A percentile compares a stretch with the other conserved stretches of the same genome.
Conservation (phyloP, 1,140 invertebrate species). For the Drosophila teissieri region DNA sequence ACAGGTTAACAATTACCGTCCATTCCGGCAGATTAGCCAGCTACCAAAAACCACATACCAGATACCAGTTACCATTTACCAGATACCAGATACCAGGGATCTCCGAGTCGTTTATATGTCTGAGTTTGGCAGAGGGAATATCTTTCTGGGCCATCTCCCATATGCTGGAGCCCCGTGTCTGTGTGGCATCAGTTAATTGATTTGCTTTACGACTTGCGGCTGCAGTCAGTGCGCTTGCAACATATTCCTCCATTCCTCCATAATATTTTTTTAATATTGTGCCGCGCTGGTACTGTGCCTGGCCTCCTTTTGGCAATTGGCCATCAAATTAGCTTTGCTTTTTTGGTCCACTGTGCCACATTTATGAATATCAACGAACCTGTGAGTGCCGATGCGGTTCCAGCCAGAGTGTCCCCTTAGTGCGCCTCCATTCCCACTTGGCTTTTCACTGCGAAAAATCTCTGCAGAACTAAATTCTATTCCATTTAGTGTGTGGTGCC, state of each 20-base stretch:
- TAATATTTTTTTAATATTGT: constrained; percentile 82
- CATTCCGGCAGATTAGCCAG: constrained; percentile 29
- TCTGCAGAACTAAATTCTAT: not conserved
- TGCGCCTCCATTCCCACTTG: constrained; percentile 3
- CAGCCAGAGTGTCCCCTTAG: constrained; percentile 35
- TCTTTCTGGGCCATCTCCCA: constrained; percentile 47
- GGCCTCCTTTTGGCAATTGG: constrained; percentile 68
- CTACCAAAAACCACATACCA: not conserved
- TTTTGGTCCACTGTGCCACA: constrained; percentile 78
- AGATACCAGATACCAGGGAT: not conserved
- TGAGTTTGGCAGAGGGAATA: constrained; percentile 31
- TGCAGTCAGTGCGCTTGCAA: constrained; percentile 45
- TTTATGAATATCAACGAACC: constrained; percentile 79
- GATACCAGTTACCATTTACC: too few species aligned
- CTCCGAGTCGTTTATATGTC: constrained; percentile 3
- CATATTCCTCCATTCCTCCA: constrained; percentile 52
- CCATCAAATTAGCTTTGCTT: constrained; percentile 77
- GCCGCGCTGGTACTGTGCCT: constrained; percentile 28
- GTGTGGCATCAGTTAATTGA: constrained; percentile 72
- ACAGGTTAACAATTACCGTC: constrained; percentile 41
- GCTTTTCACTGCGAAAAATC: constrained; percentile 10
- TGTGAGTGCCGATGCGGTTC: constrained; percentile 55
- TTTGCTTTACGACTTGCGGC: constrained; percentile 73
- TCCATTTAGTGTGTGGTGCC: too few species aligned
- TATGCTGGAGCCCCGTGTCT: constrained; percentile 1